Evolutionary conservation across 2,113 vertebrate genomes (phyloP).

Genomic region (Leptocoma aspasia): DNA sequence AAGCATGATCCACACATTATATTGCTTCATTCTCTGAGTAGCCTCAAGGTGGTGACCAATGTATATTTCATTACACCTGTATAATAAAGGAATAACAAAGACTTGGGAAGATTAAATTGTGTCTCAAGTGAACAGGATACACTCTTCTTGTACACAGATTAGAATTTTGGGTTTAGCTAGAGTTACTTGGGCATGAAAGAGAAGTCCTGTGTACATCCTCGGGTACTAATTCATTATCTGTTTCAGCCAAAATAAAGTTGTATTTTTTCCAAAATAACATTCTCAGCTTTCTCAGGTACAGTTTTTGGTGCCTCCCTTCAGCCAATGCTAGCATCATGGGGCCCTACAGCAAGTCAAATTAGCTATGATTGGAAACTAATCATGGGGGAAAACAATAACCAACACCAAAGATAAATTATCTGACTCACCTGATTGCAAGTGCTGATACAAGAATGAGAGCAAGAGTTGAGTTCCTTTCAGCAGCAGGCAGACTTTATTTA

Average conservation of each 20-base stretch:
- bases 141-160: not conserved
- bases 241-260: not conserved
- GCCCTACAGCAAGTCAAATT: not conserved
- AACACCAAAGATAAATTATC: not conserved
- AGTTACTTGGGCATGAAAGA: not conserved
- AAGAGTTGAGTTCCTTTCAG: not conserved
- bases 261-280: not conserved
- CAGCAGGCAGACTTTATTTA: not conserved
- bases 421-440: not conserved
- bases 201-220: not conserved
- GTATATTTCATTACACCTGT: not conserved
- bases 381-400: accelerated
- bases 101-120: not conserved
- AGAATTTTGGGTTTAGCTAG: not conserved
- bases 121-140: not conserved
- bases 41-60: not conserved
- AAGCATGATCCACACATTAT: not conserved
- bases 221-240: not conserved
- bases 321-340: not conserved
- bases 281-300: not conserved
- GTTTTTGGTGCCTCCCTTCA: not conserved
- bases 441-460: not conserved
- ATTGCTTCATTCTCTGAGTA: not conserved
- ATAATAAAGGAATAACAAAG: not conserved
- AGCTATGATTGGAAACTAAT: not conserved